These are phyloP conservation scores for Nematolebias whitei DNA, from an alignment of 2,113 vertebrate genomes.

Conservation along the genomic window DNA sequence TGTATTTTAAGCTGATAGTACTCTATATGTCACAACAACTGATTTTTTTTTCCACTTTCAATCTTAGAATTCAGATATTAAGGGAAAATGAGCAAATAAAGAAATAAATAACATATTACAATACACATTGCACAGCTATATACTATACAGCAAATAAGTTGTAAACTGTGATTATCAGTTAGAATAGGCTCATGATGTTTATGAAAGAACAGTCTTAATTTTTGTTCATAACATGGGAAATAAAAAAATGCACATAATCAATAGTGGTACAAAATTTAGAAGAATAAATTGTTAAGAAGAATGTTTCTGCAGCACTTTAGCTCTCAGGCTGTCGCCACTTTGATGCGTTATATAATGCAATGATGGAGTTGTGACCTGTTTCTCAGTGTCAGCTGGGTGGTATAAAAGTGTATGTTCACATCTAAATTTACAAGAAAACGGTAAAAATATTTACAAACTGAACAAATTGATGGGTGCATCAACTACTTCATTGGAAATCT, in stretches of 20 bases:
- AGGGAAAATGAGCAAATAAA: neutral
- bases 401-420: no score
- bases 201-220: neutral
- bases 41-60: neutral
- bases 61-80: neutral
- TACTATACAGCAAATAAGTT: neutral
- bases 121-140: no score
- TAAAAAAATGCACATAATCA: neutral
- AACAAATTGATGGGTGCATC: no score
- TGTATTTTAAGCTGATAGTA: neutral
- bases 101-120: no score
- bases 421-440: no score
- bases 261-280: neutral
- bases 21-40: no score
- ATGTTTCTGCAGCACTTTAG: neutral
- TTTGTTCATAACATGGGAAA: neutral
- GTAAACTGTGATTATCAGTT: neutral
- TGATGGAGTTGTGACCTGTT: neutral
- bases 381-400: neutral
- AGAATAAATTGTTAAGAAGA: neutral
- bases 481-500: no score
- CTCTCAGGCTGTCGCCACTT: no score
- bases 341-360: neutral
- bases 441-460: no score
- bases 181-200: neutral